These are phyloP conservation scores for Seriola quinqueradiata DNA, from an alignment of 2,113 vertebrate genomes.

Conservation along the genomic window DNA sequence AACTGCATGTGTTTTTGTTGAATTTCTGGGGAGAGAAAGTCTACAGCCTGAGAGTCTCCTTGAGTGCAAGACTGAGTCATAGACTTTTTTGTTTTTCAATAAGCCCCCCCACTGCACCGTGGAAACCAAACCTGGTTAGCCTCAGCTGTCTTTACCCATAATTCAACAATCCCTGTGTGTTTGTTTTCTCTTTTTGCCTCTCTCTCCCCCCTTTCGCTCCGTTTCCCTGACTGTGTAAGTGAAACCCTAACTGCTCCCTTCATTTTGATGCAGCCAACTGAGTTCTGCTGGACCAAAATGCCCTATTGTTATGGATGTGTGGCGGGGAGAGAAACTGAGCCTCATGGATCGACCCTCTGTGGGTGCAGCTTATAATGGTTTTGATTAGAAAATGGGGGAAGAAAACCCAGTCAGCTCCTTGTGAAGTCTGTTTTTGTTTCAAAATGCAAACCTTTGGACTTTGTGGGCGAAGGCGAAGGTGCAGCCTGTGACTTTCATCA, in stretches of 20 bases:
- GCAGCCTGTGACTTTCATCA: constrained; percentile 5
- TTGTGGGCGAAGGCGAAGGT: constrained; percentile 21
- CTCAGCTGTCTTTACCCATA: constrained; percentile 84
- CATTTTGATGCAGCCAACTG: constrained; percentile 77
- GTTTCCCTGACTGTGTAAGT: constrained; percentile 68
- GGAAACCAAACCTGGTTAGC: constrained; percentile 83
- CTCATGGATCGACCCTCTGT: constrained; percentile 45
- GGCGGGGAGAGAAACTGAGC: constrained; percentile 64
- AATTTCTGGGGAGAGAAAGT: constrained; percentile 66
- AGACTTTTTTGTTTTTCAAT: constrained; percentile 81
- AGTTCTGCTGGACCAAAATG: constrained; percentile 77
- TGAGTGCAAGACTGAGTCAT: constrained; percentile 75
- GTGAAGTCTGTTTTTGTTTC: constrained; percentile 53
- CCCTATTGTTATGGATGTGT: constrained; percentile 71
- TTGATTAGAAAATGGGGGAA: constrained; percentile 60
- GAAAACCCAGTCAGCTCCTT: constrained; percentile 49
- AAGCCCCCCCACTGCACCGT: constrained; percentile 76
- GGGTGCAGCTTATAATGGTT: constrained; percentile 63
- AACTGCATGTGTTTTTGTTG: constrained; percentile 78
- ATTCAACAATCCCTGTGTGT: constrained; percentile 79
- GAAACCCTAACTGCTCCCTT: constrained; percentile 80
- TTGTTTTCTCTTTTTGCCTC: constrained; percentile 73
- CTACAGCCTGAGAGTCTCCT: constrained; percentile 70
- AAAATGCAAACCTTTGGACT: constrained; percentile 30
- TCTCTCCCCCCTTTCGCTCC: constrained; percentile 29